phyloP scores from a whole-genome alignment of 1,140 invertebrate genomes.

The Oedothorax gibbosus region DNA sequence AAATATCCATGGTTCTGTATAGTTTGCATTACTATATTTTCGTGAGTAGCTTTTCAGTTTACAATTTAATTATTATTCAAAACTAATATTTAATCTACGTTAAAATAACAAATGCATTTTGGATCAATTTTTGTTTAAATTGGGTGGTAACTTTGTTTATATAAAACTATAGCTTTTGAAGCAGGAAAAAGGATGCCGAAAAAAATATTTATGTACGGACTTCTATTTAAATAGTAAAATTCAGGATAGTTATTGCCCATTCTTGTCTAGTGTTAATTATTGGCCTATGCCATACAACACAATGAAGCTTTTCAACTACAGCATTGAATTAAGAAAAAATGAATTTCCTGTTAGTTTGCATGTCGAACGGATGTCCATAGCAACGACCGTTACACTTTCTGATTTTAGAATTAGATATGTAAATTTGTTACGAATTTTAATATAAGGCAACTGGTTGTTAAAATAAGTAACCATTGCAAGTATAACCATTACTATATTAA shows the following conservation, averaged over 20 bases:
- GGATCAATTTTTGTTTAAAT: too few relatives aligned
- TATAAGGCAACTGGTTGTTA: background rate
- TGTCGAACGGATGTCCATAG: slow-evolving; percentile 44
- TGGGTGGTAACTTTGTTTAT: too few relatives aligned
- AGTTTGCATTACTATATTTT: too few relatives aligned
- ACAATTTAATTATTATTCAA: too few relatives aligned
- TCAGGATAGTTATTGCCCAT: background rate
- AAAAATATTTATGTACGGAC: background rate
- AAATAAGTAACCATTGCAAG: background rate
- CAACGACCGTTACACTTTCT: slow-evolving; percentile 3
- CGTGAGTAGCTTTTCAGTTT: too few relatives aligned
- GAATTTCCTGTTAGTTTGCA: slow-evolving; percentile 46
- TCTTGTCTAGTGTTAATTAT: background rate
- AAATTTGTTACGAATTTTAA: slow-evolving; percentile 14
- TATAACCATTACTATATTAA: too few relatives aligned
- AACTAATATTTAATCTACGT: too few relatives aligned
- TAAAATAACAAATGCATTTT: too few relatives aligned
- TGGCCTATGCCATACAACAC: slow-evolving; percentile 26
- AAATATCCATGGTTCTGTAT: too few relatives aligned
- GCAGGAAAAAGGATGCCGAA: background rate
- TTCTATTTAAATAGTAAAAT: too few relatives aligned
- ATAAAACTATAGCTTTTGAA: background rate
- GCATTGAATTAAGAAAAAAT: slow-evolving; percentile 13
- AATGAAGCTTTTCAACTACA: slow-evolving; percentile 16
- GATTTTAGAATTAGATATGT: slow-evolving; percentile 27